Conservation (phyloP, 2,888 invertebrate species). For the Cyclophora punctaria region DNA sequence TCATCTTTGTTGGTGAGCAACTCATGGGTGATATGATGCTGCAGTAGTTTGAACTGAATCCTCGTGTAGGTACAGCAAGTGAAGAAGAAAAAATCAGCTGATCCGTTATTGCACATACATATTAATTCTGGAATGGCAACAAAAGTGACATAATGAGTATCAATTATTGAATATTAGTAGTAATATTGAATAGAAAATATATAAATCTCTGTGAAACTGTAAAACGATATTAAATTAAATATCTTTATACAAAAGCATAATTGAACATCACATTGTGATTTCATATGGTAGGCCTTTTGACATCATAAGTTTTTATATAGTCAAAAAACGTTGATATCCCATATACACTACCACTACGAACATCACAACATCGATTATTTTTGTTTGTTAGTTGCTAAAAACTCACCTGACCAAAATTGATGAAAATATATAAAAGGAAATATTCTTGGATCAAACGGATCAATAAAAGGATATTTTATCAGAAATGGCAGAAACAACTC, state of each 20-base stretch:
- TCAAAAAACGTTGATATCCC: too few species aligned
- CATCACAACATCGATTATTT: too few species aligned
- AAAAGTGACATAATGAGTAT: too few species aligned
- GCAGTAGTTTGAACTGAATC: conserved; percentile 41
- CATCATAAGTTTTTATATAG: too few species aligned
- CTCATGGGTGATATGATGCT: conserved; percentile 27
- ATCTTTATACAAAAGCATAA: neutral
- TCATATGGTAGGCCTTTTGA: too few species aligned
- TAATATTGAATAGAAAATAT: too few species aligned
- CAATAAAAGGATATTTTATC: conserved; percentile 41
- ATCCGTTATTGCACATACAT: conserved; percentile 23
- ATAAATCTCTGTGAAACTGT: too few species aligned
- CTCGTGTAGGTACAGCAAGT: conserved; percentile 38
- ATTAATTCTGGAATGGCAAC: conserved; percentile 7
- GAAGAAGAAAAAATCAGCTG: conserved; percentile 39
- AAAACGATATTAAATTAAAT: neutral
- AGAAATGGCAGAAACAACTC: conserved; percentile 39
- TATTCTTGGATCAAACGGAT: conserved; percentile 40
- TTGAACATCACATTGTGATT: neutral
- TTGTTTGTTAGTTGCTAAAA: neutral
- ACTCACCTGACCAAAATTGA: conserved; percentile 47
- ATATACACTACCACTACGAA: too few species aligned
- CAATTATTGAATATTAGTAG: too few species aligned
- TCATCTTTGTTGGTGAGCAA: conserved; percentile 11
- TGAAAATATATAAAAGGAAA: conserved; percentile 43